A percentile compares a stretch with the other conserved stretches of the same genome.
These are phyloP conservation scores for Ormyrus rosae DNA, from an alignment of 2,888 invertebrate genomes.

Conservation along the genomic window DNA sequence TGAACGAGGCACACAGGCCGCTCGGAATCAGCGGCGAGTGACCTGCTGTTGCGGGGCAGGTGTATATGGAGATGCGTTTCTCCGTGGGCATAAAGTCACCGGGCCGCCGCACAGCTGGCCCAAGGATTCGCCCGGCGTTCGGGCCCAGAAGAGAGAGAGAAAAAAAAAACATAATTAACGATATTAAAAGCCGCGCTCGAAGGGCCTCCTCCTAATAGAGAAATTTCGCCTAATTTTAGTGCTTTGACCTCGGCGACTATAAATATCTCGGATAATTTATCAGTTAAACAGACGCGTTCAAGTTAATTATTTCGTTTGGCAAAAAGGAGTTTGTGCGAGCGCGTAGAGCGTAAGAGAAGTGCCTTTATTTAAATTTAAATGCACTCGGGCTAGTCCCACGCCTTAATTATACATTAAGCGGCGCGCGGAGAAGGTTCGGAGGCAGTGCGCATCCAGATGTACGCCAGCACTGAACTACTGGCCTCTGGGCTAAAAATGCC, in stretches of 20 bases:
- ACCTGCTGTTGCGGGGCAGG: constrained; percentile 53
- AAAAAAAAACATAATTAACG: background rate
- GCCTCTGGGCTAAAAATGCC: background rate
- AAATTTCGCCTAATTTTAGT: too few relatives aligned
- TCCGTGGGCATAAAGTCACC: constrained; percentile 28
- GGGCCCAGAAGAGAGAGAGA: background rate
- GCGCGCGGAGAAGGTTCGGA: background rate
- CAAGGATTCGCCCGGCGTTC: constrained; percentile 12
- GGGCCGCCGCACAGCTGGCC: constrained; percentile 47
- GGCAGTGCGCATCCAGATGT: background rate
- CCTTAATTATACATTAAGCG: too few relatives aligned
- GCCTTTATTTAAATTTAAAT: too few relatives aligned
- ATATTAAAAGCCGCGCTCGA: background rate
- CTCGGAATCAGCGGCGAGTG: constrained; percentile 39
- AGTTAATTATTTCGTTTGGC: too few relatives aligned
- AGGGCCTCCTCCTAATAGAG: too few relatives aligned
- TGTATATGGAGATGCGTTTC: constrained; percentile 47
- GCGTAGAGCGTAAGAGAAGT: too few relatives aligned
- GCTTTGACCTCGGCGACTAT: too few relatives aligned
- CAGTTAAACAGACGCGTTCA: too few relatives aligned
- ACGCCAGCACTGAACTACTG: background rate
- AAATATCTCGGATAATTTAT: too few relatives aligned
- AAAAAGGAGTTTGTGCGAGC: too few relatives aligned
- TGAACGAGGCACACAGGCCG: background rate
- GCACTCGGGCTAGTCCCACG: too few relatives aligned